Conservation (phyloP, 2,888 invertebrate species). For the Halocaridina rubra region DNA sequence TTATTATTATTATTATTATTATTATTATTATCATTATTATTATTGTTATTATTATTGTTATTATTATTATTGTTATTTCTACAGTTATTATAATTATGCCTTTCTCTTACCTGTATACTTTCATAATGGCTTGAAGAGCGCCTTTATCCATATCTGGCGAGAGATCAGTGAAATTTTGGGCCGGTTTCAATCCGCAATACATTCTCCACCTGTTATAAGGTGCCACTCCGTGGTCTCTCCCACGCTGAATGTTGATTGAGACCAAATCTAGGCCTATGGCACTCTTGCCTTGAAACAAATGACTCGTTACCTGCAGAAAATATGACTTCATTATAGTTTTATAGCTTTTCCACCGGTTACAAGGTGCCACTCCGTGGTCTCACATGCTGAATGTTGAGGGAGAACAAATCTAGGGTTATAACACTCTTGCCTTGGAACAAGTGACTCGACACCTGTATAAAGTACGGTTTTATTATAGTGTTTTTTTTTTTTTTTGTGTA, state of each 20-base stretch:
- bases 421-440: too few species aligned
- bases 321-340: too few species aligned
- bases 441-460: neutral
- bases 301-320: neutral
- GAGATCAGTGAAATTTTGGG: conserved; percentile 65
- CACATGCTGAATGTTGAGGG: too few species aligned
- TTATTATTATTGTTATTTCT: too few species aligned
- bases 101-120: conserved; percentile 46
- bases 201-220: conserved; percentile 82
- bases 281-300: neutral
- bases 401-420: neutral
- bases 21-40: too few species aligned
- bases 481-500: too few species aligned
- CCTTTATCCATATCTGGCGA: conserved; percentile 43
- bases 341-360: too few species aligned
- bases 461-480: too few species aligned
- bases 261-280: conserved; percentile 84
- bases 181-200: conserved; percentile 78
- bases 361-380: too few species aligned
- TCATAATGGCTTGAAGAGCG: conserved; percentile 26
- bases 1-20: too few species aligned
- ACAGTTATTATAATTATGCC: neutral
- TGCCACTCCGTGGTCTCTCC: conserved; percentile 88
- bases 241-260: conserved; percentile 88
- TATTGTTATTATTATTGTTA: too few species aligned